These are phyloP conservation scores for Fregetta grallaria DNA, from an alignment of 2,113 vertebrate species.

Conservation along the genomic window DNA sequence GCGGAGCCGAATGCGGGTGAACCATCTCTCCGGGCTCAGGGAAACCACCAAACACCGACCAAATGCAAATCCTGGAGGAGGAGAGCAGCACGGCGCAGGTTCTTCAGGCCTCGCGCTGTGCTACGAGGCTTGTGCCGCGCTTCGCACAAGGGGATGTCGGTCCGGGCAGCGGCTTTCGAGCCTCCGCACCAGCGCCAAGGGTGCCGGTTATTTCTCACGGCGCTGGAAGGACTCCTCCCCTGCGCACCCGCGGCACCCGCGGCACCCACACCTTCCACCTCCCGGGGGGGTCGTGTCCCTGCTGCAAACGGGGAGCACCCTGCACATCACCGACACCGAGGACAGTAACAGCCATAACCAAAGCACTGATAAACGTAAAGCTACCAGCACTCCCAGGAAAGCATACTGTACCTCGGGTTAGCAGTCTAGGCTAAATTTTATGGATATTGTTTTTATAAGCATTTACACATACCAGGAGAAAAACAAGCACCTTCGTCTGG, in stretches of 20 bases:
- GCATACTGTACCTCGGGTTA: neutral
- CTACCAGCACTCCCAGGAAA: neutral
- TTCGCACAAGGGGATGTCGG: fast-evolving
- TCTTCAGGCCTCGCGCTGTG: neutral
- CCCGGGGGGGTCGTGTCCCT: neutral
- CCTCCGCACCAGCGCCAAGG: neutral
- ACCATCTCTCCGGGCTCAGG: neutral
- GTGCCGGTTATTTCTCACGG: fast-evolving
- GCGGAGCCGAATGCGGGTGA: fast-evolving
- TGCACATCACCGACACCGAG: neutral
- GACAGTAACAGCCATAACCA: neutral
- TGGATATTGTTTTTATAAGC: fast-evolving
- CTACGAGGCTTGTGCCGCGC: fast-evolving
- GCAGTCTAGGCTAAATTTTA: fast-evolving
- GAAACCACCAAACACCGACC: neutral
- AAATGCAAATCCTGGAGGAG: fast-evolving
- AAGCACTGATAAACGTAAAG: fast-evolving
- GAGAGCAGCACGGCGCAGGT: neutral
- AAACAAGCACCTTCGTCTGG: neutral
- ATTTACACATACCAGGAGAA: neutral
- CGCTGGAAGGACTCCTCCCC: neutral
- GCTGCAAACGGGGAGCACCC: neutral
- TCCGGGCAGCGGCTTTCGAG: neutral
- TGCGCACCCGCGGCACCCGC: neutral
- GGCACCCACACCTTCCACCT: neutral